Evolutionary conservation across 2,888 invertebrate genomes (phyloP), one percentile per base, ranked within the genome.

Genomic region (Conomelus anceps): DNA sequence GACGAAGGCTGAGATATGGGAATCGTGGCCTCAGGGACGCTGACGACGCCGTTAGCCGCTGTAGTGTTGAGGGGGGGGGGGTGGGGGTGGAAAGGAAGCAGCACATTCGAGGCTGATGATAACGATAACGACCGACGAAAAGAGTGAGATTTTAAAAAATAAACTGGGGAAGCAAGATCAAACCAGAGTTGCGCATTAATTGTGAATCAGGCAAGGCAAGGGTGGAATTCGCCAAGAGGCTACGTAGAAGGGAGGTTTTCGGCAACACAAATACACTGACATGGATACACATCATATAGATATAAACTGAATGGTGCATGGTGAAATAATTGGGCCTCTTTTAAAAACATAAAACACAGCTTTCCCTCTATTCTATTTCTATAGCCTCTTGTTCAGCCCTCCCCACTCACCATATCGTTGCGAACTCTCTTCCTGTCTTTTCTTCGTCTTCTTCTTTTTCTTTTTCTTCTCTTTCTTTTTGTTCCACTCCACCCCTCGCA

Each of bases 301-400:
- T 63, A 63, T 63, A 63, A 7, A 63, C 3, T 63, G n/a, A 63
- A 63, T n/a, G n/a, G n/a, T 63, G 63, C n/a, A 63, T 63, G 86
- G 86, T 29, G 29, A 26, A 86, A 86, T 86, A 86, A 86, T 86
- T 86, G 86, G 86, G 86, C 86, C 86, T 29, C 86, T 86, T 86
- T 86, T 86, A 86, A 86, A 86, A 86, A 86, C 29, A 86, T 86
- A 86, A 86, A 86, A 86, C 86, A 63, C 63, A 63, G 63, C n/a
- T 63, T 63, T 63, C 63, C 63, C 63, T 63, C 63, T 63, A 63
- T 63, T 63, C 63, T 63, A 63, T 63, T 63, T 63, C 63, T 63
- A 63, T n/a, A 63, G n/a, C 0, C 63, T 26, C 11, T 26, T 26
- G 26, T 26, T n/a, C 63, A n/a, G 11, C 63, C 63, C 63, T 63